A percentile compares a stretch with the other conserved stretches of the same genome.
Evolutionary conservation across 2,888 invertebrate species (phyloP).

Genomic region (Drosophila robusta): DNA sequence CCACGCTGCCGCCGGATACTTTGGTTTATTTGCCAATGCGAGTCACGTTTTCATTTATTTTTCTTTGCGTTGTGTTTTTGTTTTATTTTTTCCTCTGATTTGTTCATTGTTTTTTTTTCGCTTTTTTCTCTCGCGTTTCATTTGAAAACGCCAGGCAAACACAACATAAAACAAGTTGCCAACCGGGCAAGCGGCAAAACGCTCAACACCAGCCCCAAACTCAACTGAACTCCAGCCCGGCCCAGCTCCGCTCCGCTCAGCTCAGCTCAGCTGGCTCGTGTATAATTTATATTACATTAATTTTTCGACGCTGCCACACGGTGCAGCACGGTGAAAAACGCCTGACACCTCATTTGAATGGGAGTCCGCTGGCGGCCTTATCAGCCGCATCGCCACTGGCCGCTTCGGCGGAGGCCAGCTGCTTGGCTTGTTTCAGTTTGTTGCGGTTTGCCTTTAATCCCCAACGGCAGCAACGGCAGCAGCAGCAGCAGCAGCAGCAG

Average conservation of each 20-base stretch:
- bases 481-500: constrained; percentile 19
- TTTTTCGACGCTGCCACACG: constrained; percentile 18
- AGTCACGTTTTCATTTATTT: constrained; percentile 78
- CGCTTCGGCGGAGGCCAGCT: neutral
- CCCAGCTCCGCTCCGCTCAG: constrained; percentile 5
- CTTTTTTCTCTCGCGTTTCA: constrained; percentile 33
- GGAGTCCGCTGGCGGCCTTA: constrained; percentile 38
- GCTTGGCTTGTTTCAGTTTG: neutral
- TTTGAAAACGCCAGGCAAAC: constrained; percentile 47
- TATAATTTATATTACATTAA: constrained; percentile 62
- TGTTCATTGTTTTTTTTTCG: constrained; percentile 26
- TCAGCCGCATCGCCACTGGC: constrained; percentile 47
- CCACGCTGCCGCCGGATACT: constrained; percentile 48
- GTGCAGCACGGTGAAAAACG: constrained; percentile 27
- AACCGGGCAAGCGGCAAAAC: constrained; percentile 27
- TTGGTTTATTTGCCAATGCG: constrained; percentile 78
- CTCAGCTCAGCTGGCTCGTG: constrained; percentile 35
- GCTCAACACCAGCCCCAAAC: constrained; percentile 8
- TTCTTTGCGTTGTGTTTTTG: constrained; percentile 32
- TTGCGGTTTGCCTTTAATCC: constrained; percentile 9
- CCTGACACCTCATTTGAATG: constrained; percentile 76
- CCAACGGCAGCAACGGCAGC: constrained; percentile 5
- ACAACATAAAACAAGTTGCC: constrained; percentile 58
- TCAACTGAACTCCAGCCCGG: constrained; percentile 15
- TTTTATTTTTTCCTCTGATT: constrained; percentile 44